phyloP scores from a whole-genome alignment of 2,113 vertebrate species.

The Cheilinus undulatus region DNA sequence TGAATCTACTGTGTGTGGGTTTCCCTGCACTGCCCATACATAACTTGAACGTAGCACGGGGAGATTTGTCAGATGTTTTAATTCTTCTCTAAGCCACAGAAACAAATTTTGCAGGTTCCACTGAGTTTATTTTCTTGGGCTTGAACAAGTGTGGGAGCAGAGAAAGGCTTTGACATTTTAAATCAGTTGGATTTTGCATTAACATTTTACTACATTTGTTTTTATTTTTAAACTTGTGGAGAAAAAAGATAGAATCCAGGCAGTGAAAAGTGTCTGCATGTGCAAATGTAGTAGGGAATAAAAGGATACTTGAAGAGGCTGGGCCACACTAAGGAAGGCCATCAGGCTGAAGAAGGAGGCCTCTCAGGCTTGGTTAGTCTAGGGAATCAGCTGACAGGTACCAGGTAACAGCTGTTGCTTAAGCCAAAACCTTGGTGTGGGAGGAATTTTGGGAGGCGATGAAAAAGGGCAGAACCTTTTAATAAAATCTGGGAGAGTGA shows the following conservation, averaged over 20 bases:
- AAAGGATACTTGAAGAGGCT: no score
- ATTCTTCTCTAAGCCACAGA: conserved; percentile 12
- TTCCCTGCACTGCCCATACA: conserved; percentile 56
- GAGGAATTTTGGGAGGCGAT: no score
- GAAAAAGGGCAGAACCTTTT: no score
- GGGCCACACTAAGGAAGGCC: no score
- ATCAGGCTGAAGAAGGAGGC: no score
- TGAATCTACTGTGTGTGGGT: conserved; percentile 65
- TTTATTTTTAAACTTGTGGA: background rate
- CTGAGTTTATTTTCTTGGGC: background rate
- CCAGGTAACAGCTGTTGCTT: no score
- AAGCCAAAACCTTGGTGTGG: no score
- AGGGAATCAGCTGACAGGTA: no score
- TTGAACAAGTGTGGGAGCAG: background rate
- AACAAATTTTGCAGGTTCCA: conserved; percentile 16
- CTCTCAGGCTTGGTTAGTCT: no score
- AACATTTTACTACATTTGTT: background rate
- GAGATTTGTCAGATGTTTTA: conserved; percentile 37
- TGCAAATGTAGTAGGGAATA: no score
- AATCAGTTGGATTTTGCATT: background rate
- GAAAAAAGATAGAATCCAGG: background rate
- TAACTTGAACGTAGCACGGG: conserved; percentile 40
- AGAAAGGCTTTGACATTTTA: background rate
- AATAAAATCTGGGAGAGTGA: no score
- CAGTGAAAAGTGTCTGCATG: no score